These are phyloP conservation scores for Rhinoderma darwinii DNA, from an alignment of 2,113 vertebrate genomes.

Conservation along the genomic window DNA sequence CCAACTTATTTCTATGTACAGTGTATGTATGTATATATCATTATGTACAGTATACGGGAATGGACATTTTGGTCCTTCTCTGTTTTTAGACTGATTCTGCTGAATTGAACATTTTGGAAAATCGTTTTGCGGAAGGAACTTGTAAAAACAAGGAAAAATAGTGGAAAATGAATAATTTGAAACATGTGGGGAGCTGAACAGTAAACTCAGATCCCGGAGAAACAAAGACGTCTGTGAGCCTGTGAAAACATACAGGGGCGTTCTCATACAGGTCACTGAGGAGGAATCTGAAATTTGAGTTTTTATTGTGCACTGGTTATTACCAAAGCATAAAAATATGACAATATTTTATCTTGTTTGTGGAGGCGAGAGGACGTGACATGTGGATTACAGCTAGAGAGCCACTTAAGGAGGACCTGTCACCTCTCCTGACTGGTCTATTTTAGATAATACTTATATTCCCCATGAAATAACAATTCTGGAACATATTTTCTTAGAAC, in stretches of 20 bases:
- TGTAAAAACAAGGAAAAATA: conserved; percentile 17
- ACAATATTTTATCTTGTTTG: not conserved
- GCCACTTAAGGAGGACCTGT: too few species aligned
- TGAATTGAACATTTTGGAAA: conserved; percentile 7
- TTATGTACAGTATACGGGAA: not conserved
- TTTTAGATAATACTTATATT: too few species aligned
- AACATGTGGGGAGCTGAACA: conserved; percentile 37
- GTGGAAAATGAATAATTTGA: conserved; percentile 40
- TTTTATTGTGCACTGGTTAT: not conserved
- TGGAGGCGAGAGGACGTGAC: not conserved
- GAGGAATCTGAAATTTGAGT: not conserved
- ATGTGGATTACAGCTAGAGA: not conserved
- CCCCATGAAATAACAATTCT: too few species aligned
- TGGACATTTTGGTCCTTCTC: not conserved
- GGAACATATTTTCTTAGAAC: too few species aligned
- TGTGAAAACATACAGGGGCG: not conserved
- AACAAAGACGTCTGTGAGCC: not conserved
- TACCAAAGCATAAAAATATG: not conserved
- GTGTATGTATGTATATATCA: not conserved
- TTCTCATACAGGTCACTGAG: not conserved
- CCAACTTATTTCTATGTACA: too few species aligned
- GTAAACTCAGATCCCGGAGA: conserved; percentile 31
- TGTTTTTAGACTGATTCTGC: not conserved
- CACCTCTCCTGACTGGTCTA: too few species aligned
- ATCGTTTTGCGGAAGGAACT: conserved; percentile 19